Evolutionary conservation across 2,888 invertebrate genomes (phyloP), one percentile per base, ranked within the genome.

Genomic region (Tachina lurida): DNA sequence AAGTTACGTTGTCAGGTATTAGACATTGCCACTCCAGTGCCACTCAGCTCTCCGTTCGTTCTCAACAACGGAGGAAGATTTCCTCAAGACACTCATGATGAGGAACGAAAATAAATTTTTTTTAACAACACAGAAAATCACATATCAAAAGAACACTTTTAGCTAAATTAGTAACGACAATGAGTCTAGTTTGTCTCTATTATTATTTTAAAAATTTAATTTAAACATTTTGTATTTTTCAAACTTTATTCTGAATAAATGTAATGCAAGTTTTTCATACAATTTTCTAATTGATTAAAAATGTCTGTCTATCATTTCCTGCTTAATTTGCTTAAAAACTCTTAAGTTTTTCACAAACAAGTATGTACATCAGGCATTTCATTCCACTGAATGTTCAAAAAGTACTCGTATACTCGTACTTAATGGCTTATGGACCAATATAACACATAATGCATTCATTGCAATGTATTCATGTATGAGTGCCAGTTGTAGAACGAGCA

Each of bases 201-300:
- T 52, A 4, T 19, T 54, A 12, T 5, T 3, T 12, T 19, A 54
- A 54, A 54, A 19, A 8, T 54, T 54, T 4, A 54, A 54, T 54
- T 22, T 54, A 31, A 31, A 31, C 5, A 7, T 31, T 31, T 31
- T 31, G 7, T 31, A 31, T 31, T 31, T 31, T 31, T 31, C n/a
- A 17, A 52, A 52, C 9, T 52, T 52, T 52, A 10, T 52, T 52
- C 9, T 3, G 1, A 58, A 5, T 31, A 7, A 22, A 31, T 60
- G 19, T 17, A 62, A 43, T 41, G 7, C 19, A 17, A 22, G 10
- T 41, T 62, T 17, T 39, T 58, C 75, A 76, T 71, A 71, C 54
- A 79, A 80, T 80, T 75, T 75, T 41, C 22, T 84, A 80, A 84
- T 84, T 79, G 79, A 79, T 80, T 63, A 65, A 75, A 31, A 71